phyloP scores from a whole-genome alignment of 2,888 invertebrate genomes.

The Brenthis ino region DNA sequence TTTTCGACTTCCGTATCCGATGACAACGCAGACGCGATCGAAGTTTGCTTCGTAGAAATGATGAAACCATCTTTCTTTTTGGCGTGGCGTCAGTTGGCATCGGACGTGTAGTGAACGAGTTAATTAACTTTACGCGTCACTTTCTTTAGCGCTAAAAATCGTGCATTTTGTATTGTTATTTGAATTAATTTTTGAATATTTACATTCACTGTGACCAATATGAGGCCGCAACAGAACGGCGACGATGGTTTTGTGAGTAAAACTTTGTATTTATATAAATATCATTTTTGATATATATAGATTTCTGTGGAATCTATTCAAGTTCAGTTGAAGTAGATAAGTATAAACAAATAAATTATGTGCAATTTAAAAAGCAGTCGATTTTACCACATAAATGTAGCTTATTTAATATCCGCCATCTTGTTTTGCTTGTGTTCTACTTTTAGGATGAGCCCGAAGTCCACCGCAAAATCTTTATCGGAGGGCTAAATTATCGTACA shows the following conservation, averaged over 20 bases:
- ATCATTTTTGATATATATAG: background rate
- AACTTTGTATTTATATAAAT: constrained; percentile 16
- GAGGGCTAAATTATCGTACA: constrained; percentile 96
- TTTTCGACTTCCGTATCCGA: constrained; percentile 19
- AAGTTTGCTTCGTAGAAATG: constrained; percentile 9
- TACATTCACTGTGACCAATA: constrained; percentile 44
- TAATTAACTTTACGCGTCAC: background rate
- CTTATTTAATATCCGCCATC: constrained; percentile 62
- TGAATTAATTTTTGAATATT: constrained; percentile 1
- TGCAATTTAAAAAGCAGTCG: no score
- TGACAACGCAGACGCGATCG: constrained; percentile 17
- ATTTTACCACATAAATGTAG: constrained; percentile 14
- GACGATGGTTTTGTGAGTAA: constrained; percentile 77
- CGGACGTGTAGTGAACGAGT: constrained; percentile 44
- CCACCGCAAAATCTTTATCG: constrained; percentile 96
- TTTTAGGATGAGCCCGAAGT: constrained; percentile 89
- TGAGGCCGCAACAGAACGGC: constrained; percentile 75
- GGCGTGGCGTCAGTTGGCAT: constrained; percentile 62
- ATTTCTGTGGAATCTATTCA: background rate
- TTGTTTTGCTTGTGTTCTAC: constrained; percentile 67
- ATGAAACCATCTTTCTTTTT: constrained; percentile 60
- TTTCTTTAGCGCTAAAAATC: constrained; percentile 33
- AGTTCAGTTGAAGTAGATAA: background rate
- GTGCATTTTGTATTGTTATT: constrained; percentile 4
- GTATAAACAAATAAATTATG: no score